Base-by-base conservation (phyloP, 2,113 vertebrate species). In the Boleophthalmus pectinirostris region DNA sequence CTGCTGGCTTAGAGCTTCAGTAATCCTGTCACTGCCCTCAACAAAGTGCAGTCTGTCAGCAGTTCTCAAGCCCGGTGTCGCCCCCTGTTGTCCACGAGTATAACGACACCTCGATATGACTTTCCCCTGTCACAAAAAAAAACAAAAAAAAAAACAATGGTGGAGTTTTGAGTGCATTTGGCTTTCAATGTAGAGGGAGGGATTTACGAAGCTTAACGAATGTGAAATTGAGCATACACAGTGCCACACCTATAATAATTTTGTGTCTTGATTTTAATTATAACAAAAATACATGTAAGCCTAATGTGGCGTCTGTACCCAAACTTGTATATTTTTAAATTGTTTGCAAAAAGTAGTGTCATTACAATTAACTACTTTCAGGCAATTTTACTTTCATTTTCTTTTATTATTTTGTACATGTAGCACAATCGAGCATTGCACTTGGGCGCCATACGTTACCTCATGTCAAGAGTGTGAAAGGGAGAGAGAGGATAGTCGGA, bases 351-450 rank as follows among this genome's bases (percentile, higher is more conserved):
- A 84, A 64, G 88, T 92, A 56, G 90, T 92, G 91, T 85, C 84
- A 84, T 92, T 93, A 91, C 91, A 93, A 93, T 88, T 25, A 92
- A 91, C 88, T 74, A 89, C 77, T 88, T 91, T 90, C 80, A 81
- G 84, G 80, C 80, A 78, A 73, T 49, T 63, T 35, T 78, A 85
- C 84, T 87, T 83, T 92, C 87, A 56, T 92, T 92, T 90, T 61
- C 91, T 86, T 84, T 87, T 83, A 92, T 88, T 57, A 92, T 92
- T 90, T 93, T 94, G 88, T 94, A 94, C 93, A 91, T 94, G 94
- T 95, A 95, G 96, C 96, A 96, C 95, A 96, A 95, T 94, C 89
- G 88, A 95, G 93, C 95, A 93, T 95, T 96, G 96, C 95, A 96
- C 96, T 97, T 93, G 93, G 90, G 94, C 94, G 91, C 95, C 95